Percentiles rank a stretch among this genome's conserved stretches.
Conservation (phyloP, 2,797 vertebrate species). For the Todus mexicanus region DNA sequence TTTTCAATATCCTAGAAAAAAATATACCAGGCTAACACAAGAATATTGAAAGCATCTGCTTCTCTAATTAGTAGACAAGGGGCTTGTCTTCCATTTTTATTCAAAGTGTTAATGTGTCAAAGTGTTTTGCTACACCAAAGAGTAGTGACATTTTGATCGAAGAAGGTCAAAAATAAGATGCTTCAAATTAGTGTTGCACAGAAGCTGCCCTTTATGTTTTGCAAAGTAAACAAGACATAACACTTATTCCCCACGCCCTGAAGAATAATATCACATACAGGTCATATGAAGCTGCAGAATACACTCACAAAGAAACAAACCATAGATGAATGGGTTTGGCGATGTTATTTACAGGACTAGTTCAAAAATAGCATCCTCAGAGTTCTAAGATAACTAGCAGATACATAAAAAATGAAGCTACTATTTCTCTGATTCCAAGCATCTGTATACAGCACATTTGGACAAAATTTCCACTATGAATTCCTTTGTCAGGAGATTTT, state of each 20-base stretch:
- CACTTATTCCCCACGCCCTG: not conserved
- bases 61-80: constrained; percentile 26
- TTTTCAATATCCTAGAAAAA: constrained; percentile 22
- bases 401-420: not conserved
- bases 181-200: not conserved
- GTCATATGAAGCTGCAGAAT: not conserved
- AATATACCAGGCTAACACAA: not conserved
- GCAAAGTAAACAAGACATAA: not conserved
- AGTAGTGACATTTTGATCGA: not conserved
- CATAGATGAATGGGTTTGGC: not conserved
- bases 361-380: not conserved
- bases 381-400: not conserved
- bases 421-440: not conserved
- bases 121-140: not conserved
- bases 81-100: constrained; percentile 19
- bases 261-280: not conserved
- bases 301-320: not conserved
- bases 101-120: not conserved
- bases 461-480: not conserved
- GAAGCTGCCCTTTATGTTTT: not conserved
- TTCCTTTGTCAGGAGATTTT: not conserved
- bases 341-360: not conserved
- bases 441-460: not conserved
- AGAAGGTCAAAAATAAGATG: not conserved
- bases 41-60: constrained; percentile 35